Conservation (phyloP, 2,888 invertebrate genomes). For the Pterostichus madidus region DNA sequence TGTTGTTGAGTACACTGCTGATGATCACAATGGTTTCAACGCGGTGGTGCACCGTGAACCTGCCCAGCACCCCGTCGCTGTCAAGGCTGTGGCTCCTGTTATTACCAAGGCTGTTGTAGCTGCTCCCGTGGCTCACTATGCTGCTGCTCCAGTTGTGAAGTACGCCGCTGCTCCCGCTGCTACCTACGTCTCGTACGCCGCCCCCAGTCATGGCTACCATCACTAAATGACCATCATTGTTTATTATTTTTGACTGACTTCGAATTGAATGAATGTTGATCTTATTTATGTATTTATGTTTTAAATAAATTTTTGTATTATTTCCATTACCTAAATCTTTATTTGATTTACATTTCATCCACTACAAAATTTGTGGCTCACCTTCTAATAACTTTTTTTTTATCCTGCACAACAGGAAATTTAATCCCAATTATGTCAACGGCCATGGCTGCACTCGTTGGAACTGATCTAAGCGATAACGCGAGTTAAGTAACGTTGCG, state of each 20-base stretch:
- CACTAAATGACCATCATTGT: constrained; percentile 6
- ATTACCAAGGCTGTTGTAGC: constrained; percentile 68
- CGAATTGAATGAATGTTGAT: constrained; percentile 16
- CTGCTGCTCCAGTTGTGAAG: constrained; percentile 64
- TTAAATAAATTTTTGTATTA: constrained; percentile 5
- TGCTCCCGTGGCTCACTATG: constrained; percentile 65
- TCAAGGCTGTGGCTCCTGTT: constrained; percentile 68
- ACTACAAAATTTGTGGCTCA: not conserved
- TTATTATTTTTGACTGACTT: not conserved
- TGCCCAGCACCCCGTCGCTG: constrained; percentile 69
- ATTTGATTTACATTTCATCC: not conserved
- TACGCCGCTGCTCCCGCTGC: constrained; percentile 61
- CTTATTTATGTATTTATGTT: constrained; percentile 23
- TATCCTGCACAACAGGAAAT: too few species aligned
- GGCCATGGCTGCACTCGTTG: too few species aligned
- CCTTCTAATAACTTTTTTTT: too few species aligned
- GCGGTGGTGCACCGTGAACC: constrained; percentile 78
- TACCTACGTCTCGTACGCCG: constrained; percentile 39
- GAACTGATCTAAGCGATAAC: too few species aligned
- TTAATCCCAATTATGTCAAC: too few species aligned
- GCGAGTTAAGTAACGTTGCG: too few species aligned
- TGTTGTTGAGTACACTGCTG: constrained; percentile 79
- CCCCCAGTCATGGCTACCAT: constrained; percentile 20
- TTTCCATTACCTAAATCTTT: not conserved
- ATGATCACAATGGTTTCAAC: constrained; percentile 79